Evolutionary conservation across 2,888 invertebrate genomes (phyloP).

Genomic region (Nudaria mundana): DNA sequence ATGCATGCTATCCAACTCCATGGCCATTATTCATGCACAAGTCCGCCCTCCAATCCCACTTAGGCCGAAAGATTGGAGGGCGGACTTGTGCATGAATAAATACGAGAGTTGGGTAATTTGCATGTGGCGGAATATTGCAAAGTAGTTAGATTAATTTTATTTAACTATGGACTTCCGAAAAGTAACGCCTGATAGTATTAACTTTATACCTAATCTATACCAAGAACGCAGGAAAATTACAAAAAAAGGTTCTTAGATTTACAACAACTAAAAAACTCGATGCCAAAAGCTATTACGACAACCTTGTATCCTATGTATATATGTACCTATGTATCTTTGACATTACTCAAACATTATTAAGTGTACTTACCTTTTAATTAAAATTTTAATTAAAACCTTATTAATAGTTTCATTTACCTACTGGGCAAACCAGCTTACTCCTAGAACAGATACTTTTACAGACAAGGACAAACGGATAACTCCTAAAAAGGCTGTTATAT

Average conservation of each 20-base stretch:
- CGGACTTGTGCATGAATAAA: too few species aligned
- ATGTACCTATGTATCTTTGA: not conserved
- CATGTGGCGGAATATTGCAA: too few species aligned
- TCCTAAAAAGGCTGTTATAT: not conserved
- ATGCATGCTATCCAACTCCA: too few species aligned
- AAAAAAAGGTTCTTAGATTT: conserved; percentile 3
- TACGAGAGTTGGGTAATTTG: too few species aligned
- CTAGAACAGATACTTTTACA: not conserved
- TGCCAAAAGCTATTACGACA: conserved; percentile 5
- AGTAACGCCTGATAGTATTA: too few species aligned
- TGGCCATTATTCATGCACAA: too few species aligned
- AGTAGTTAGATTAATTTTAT: too few species aligned
- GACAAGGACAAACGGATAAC: not conserved
- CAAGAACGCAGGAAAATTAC: not conserved
- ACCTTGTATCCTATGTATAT: not conserved
- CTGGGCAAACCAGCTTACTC: not conserved
- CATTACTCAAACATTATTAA: not conserved
- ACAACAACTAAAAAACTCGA: conserved; percentile 6
- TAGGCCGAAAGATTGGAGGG: too few species aligned
- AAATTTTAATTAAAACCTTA: too few species aligned
- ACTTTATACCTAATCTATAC: not conserved
- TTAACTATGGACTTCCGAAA: too few species aligned
- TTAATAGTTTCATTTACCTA: not conserved
- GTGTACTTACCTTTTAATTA: too few species aligned
- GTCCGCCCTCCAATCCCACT: too few species aligned